phyloP scores from a whole-genome alignment of 2,113 vertebrate species.

The Sylvietta virens region DNA sequence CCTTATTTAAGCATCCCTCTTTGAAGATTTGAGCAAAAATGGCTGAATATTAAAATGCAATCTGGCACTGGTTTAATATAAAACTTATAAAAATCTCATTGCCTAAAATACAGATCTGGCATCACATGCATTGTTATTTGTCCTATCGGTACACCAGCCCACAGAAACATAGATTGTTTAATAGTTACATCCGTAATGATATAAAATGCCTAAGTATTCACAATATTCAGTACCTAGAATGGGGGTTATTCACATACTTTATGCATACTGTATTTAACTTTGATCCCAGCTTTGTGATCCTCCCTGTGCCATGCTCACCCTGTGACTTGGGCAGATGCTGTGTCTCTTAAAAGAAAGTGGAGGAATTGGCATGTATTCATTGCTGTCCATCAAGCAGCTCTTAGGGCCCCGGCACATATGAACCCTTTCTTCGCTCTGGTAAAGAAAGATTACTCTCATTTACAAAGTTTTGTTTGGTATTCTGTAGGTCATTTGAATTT shows the following conservation, averaged over 20 bases:
- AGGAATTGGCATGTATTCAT: background rate
- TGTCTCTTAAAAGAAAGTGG: background rate
- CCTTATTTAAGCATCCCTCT: background rate
- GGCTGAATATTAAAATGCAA: background rate
- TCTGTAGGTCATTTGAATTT: background rate
- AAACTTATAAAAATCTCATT: background rate
- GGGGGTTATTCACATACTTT: background rate
- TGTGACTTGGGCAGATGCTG: background rate
- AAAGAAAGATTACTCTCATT: background rate
- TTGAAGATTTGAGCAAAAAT: background rate
- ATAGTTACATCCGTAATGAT: background rate
- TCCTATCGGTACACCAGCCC: background rate
- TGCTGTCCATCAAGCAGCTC: background rate
- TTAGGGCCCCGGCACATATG: rapidly evolving
- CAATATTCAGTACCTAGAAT: background rate
- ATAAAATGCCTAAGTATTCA: background rate
- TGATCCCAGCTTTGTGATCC: background rate
- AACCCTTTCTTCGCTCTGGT: background rate
- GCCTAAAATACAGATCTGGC: background rate
- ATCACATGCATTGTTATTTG: background rate
- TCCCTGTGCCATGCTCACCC: rapidly evolving
- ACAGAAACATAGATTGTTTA: background rate
- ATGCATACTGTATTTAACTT: background rate
- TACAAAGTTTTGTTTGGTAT: background rate
- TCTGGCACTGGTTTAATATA: background rate